phyloP scores from a whole-genome alignment of 2,888 invertebrate genomes.

The Resseliella maxima region DNA sequence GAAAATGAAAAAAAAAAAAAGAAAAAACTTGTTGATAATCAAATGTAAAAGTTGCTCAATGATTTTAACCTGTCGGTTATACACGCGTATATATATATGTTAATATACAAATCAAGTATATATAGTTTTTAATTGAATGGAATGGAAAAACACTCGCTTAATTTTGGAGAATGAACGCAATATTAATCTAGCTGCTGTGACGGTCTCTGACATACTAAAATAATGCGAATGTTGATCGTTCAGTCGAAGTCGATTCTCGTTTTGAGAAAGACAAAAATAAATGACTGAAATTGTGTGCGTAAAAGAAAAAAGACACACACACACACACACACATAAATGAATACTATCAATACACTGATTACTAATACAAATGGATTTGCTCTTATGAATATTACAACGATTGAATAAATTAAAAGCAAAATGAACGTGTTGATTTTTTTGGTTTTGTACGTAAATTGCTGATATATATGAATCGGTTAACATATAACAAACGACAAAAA shows the following conservation, averaged over 20 bases:
- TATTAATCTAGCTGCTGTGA: neutral
- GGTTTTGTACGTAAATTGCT: slow-evolving; percentile 3
- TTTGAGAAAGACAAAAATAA: neutral
- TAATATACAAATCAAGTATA: neutral
- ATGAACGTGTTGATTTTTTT: neutral
- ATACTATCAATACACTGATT: neutral
- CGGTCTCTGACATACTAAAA: neutral
- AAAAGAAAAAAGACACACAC: neutral
- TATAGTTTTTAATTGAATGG: neutral
- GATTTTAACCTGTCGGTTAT: neutral
- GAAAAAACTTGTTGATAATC: slow-evolving; percentile 41
- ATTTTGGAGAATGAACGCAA: slow-evolving; percentile 15
- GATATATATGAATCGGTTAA: neutral
- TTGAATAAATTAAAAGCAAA: slow-evolving; percentile 23
- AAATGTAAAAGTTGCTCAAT: neutral
- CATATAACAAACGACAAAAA: neutral
- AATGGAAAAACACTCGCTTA: neutral
- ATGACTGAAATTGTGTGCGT: neutral
- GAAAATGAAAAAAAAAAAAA: neutral
- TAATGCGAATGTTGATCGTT: neutral
- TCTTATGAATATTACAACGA: slow-evolving; percentile 7
- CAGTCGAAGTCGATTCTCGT: neutral
- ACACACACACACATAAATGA: neutral
- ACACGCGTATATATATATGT: neutral
- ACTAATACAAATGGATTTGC: too few species aligned